A percentile compares a stretch with the other conserved stretches of the same genome.
Evolutionary conservation across 2,113 vertebrate species (phyloP).

Genomic region (Elephas maximus): DNA sequence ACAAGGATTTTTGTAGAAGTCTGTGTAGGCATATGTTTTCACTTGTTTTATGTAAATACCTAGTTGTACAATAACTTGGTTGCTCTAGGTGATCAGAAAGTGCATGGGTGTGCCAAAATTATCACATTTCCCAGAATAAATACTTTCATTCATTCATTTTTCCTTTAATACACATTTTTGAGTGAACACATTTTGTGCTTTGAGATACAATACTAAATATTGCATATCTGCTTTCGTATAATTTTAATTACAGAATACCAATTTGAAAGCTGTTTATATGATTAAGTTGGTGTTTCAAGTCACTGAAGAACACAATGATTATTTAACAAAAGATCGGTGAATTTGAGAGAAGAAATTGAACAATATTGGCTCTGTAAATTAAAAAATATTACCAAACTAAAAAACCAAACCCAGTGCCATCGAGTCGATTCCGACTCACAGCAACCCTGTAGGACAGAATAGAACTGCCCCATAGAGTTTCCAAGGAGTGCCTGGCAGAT

Average conservation of each 20-base stretch:
- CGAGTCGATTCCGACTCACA: too few relatives aligned
- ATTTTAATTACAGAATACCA: constrained; percentile 62
- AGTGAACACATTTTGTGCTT: constrained; percentile 21
- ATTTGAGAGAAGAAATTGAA: constrained; percentile 21
- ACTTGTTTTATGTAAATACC: background rate
- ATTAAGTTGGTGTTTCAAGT: constrained; percentile 46
- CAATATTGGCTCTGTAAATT: constrained; percentile 49
- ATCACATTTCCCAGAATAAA: constrained; percentile 2
- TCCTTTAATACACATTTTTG: constrained; percentile 42
- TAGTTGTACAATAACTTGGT: background rate
- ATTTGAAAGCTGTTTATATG: constrained; percentile 25
- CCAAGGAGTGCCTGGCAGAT: too few relatives aligned
- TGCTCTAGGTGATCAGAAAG: constrained; percentile 31
- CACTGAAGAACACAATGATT: constrained; percentile 11
- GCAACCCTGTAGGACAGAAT: too few relatives aligned
- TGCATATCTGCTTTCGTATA: constrained; percentile 43
- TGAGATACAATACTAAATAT: constrained; percentile 61
- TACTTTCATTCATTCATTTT: constrained; percentile 40
- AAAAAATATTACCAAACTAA: background rate
- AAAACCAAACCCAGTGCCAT: too few relatives aligned
- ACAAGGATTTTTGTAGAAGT: background rate
- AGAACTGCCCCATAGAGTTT: too few relatives aligned
- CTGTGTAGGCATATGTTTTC: background rate
- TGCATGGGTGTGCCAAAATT: background rate
- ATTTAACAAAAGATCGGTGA: constrained; percentile 59